These are phyloP conservation scores for Cecropterus lyciades DNA, from an alignment of 1,140 invertebrate species.

Conservation along the genomic window DNA sequence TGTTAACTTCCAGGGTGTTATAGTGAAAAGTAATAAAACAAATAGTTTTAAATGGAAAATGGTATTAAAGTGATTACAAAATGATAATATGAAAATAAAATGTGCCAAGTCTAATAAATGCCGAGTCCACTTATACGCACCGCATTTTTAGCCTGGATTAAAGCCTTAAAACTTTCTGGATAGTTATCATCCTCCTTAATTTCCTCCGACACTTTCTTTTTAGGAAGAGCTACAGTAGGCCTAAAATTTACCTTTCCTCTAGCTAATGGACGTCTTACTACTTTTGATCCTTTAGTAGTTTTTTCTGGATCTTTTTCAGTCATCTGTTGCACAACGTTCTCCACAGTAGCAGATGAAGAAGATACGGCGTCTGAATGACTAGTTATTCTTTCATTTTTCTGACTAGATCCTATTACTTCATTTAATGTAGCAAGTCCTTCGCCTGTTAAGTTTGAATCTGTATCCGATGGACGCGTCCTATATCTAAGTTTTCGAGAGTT, in stretches of 20 bases:
- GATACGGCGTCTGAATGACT: slow-evolving; percentile 60
- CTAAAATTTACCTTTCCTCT: slow-evolving; percentile 56
- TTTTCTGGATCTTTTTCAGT: slow-evolving; percentile 51
- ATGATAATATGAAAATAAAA: slow-evolving; percentile 5
- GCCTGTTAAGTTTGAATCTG: slow-evolving; percentile 76
- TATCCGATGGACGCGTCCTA: slow-evolving; percentile 65
- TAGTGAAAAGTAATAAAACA: no score
- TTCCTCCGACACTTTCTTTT: slow-evolving; percentile 65
- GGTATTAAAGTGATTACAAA: not conserved
- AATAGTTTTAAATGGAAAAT: no score
- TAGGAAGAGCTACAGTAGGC: slow-evolving; percentile 43
- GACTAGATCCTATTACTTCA: slow-evolving; percentile 69
- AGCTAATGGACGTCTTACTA: slow-evolving; percentile 61
- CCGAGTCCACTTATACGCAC: slow-evolving; percentile 53
- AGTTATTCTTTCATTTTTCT: slow-evolving; percentile 58
- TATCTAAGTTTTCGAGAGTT: slow-evolving; percentile 71
- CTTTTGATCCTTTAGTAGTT: slow-evolving; percentile 58
- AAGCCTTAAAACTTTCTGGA: slow-evolving; percentile 77
- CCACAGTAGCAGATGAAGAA: slow-evolving; percentile 42
- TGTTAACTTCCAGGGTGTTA: not conserved
- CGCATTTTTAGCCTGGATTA: slow-evolving; percentile 79
- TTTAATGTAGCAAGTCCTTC: slow-evolving; percentile 56
- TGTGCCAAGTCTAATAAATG: not conserved
- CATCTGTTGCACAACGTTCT: slow-evolving; percentile 50
- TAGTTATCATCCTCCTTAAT: slow-evolving; percentile 78